phyloP scores from a whole-genome alignment of 2,888 invertebrate species.

The Pristionchus maxplancki region DNA sequence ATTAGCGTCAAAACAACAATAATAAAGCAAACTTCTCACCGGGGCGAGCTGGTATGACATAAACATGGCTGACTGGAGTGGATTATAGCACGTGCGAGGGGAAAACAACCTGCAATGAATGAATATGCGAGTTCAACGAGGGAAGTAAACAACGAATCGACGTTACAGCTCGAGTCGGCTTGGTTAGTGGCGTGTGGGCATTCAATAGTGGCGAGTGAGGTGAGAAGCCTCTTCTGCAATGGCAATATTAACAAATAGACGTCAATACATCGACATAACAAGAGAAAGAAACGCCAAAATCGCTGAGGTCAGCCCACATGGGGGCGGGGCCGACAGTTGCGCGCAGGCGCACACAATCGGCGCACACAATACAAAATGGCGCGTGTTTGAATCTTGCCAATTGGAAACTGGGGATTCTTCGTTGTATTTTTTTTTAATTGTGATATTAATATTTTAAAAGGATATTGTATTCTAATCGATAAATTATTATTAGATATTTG shows the following conservation, averaged over 20 bases:
- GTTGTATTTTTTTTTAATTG: neutral
- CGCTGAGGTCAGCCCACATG: neutral
- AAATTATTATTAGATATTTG: neutral
- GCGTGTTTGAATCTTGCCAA: neutral
- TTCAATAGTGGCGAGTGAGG: neutral
- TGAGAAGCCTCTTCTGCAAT: neutral
- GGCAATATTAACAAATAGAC: neutral
- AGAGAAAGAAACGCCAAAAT: neutral
- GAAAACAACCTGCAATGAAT: neutral
- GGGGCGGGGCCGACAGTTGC: neutral
- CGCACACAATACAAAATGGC: neutral
- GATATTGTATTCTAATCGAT: neutral
- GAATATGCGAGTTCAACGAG: neutral
- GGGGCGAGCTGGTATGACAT: conserved; percentile 46
- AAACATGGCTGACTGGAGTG: conserved; percentile 36
- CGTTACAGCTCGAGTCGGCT: neutral
- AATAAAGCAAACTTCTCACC: neutral
- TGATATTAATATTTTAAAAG: neutral
- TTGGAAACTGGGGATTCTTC: neutral
- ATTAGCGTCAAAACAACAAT: neutral
- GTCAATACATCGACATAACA: neutral
- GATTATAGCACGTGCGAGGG: neutral
- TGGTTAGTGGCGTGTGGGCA: neutral
- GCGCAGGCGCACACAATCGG: neutral
- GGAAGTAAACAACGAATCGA: neutral